Evolutionary conservation across 2,797 vertebrate species (phyloP).

Genomic region (Hyperoplus lanceolatus): DNA sequence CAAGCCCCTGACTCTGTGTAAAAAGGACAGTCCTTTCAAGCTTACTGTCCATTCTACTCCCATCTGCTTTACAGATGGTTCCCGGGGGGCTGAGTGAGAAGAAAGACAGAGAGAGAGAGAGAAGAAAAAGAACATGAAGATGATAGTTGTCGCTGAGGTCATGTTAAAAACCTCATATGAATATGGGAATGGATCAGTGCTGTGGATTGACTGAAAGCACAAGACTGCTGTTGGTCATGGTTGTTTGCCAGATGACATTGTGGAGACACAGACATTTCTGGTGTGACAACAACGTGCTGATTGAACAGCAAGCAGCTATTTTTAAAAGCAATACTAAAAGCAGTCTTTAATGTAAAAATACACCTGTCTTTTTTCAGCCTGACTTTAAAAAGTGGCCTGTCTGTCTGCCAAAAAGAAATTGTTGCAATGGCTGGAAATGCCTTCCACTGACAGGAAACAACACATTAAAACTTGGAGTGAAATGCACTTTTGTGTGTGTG

Average conservation of each 20-base stretch:
- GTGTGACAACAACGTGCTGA: background rate
- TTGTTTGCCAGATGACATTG: background rate
- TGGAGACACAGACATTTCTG: background rate
- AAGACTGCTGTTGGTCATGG: background rate
- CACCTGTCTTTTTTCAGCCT: background rate
- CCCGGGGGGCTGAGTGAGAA: constrained; percentile 42
- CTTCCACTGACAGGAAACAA: constrained; percentile 6
- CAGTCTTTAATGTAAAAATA: constrained; percentile 14
- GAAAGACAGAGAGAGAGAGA: constrained; percentile 20
- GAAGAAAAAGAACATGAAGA: constrained; percentile 23
- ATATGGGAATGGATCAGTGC: background rate
- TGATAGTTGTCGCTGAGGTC: constrained; percentile 16
- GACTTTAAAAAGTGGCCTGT: background rate
- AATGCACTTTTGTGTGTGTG: background rate
- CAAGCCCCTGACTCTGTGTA: constrained; percentile 16
- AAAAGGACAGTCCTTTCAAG: constrained; percentile 27
- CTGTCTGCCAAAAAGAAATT: constrained; percentile 8
- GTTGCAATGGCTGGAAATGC: background rate
- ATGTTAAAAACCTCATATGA: background rate
- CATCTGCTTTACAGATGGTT: constrained; percentile 77
- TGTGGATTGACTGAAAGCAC: background rate
- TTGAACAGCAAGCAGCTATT: background rate
- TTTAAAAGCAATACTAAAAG: constrained; percentile 7
- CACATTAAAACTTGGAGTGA: constrained; percentile 20
- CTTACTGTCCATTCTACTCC: constrained; percentile 47